Percentiles rank a stretch among this genome's conserved stretches.
These are phyloP conservation scores for Sogatella furcifera DNA, from an alignment of 1,140 invertebrate species.

Conservation along the genomic window DNA sequence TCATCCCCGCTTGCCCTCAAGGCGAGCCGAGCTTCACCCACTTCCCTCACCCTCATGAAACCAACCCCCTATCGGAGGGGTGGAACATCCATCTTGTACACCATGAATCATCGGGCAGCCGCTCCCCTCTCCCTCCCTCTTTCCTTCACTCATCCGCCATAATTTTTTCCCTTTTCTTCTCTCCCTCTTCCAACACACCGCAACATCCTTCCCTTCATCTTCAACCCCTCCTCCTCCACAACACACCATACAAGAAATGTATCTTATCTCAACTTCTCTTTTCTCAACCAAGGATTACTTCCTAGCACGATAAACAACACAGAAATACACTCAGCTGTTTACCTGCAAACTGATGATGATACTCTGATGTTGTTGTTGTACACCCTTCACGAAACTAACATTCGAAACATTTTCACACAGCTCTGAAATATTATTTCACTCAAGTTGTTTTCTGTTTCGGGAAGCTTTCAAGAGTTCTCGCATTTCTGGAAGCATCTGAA, in stretches of 20 bases:
- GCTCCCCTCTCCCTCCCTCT: neutral
- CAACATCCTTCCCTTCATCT: conserved; percentile 1
- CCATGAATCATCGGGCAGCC: conserved; percentile 20
- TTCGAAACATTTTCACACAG: no score
- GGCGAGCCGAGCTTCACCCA: neutral
- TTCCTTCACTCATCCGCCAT: conserved; percentile 14
- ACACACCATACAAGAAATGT: conserved; percentile 9
- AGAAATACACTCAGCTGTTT: conserved; percentile 1
- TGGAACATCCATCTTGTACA: conserved; percentile 19
- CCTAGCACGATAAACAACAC: neutral
- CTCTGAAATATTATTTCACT: no score
- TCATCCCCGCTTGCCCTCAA: neutral
- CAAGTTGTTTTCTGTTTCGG: no score
- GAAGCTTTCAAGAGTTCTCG: no score
- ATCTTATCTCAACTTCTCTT: conserved; percentile 5
- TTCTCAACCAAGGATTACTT: neutral
- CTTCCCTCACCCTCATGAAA: neutral
- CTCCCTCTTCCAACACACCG: neutral
- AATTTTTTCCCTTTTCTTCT: conserved; percentile 14
- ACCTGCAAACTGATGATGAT: neutral
- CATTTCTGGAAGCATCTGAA: neutral
- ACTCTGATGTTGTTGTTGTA: no score
- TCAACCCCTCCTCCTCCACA: neutral
- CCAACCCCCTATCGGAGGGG: conserved; percentile 6
- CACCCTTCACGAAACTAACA: no score